Evolutionary conservation across 2,797 vertebrate species (phyloP).

Genomic region (Ctenopoma multispine): DNA sequence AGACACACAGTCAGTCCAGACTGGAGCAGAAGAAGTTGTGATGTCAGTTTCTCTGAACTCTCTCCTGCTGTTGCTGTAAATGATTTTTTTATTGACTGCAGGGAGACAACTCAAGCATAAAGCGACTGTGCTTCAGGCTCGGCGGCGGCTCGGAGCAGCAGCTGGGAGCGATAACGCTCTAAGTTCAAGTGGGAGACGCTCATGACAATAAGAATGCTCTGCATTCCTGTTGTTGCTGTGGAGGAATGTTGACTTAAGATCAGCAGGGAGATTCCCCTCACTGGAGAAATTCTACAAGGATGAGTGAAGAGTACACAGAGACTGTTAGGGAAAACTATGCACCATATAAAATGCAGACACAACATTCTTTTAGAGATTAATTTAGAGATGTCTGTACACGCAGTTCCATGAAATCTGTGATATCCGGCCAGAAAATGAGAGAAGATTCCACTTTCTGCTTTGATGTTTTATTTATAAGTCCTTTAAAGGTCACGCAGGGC

Average conservation of each 20-base stretch:
- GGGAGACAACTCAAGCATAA: neutral
- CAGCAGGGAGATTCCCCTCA: slow-evolving; percentile 49
- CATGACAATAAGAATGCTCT: slow-evolving; percentile 13
- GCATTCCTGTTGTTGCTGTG: slow-evolving; percentile 55
- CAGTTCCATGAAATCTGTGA: neutral
- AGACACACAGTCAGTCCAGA: neutral
- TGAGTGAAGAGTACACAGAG: slow-evolving; percentile 29
- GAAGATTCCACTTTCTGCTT: neutral
- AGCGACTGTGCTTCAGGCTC: neutral
- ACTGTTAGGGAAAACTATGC: neutral
- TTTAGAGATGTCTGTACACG: neutral
- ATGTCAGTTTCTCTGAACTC: neutral
- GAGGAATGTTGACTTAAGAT: slow-evolving; percentile 68
- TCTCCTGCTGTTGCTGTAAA: neutral
- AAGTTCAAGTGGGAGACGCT: slow-evolving; percentile 34
- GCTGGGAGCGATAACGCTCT: neutral
- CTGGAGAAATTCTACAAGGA: slow-evolving; percentile 60
- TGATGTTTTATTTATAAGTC: slow-evolving; percentile 3
- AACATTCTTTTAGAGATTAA: neutral
- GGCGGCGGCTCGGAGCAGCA: slow-evolving; percentile 1
- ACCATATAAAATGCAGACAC: neutral
- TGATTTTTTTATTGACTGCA: slow-evolving; percentile 7
- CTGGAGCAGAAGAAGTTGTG: neutral
- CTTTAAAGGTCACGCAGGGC: slow-evolving; percentile 52
- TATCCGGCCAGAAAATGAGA: slow-evolving; percentile 3